A percentile compares a stretch with the other conserved stretches of the same genome.
Conservation (phyloP, 2,888 invertebrate species). For the Psylliodes chrysocephalus region DNA sequence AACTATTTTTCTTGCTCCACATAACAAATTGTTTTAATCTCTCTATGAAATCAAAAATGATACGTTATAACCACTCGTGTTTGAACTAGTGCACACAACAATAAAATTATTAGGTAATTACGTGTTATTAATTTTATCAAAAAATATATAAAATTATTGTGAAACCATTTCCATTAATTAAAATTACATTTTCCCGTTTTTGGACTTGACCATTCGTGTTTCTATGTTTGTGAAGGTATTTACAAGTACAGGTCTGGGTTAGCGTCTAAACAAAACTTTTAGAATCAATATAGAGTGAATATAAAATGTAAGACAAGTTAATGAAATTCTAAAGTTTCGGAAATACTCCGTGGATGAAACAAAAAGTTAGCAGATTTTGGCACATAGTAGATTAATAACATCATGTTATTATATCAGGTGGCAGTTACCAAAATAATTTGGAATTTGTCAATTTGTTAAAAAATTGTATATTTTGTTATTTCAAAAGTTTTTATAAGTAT, state of each 20-base stretch:
- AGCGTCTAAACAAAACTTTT: neutral
- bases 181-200: constrained; percentile 50
- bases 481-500: too few relatives aligned
- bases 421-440: too few relatives aligned
- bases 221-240: constrained; percentile 11
- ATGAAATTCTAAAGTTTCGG: too few relatives aligned
- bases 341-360: too few relatives aligned
- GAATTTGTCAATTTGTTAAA: too few relatives aligned
- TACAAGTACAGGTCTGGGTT: neutral
- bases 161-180: constrained; percentile 49
- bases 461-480: too few relatives aligned
- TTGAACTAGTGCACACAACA: constrained; percentile 31
- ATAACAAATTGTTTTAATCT: constrained; percentile 41
- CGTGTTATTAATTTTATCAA: constrained; percentile 44
- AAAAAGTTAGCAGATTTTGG: too few relatives aligned
- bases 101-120: constrained; percentile 43
- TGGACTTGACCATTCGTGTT: constrained; percentile 22
- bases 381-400: too few relatives aligned
- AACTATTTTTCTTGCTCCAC: constrained; percentile 18
- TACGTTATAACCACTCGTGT: constrained; percentile 24
- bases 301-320: too few relatives aligned
- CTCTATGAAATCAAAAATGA: constrained; percentile 32
- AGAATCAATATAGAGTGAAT: too few relatives aligned
- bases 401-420: too few relatives aligned
- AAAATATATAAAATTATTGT: constrained; percentile 41